A percentile compares a stretch with the other conserved stretches of the same genome.
phyloP scores from a whole-genome alignment of 1,140 invertebrate genomes.

The Heterodera carotae region DNA sequence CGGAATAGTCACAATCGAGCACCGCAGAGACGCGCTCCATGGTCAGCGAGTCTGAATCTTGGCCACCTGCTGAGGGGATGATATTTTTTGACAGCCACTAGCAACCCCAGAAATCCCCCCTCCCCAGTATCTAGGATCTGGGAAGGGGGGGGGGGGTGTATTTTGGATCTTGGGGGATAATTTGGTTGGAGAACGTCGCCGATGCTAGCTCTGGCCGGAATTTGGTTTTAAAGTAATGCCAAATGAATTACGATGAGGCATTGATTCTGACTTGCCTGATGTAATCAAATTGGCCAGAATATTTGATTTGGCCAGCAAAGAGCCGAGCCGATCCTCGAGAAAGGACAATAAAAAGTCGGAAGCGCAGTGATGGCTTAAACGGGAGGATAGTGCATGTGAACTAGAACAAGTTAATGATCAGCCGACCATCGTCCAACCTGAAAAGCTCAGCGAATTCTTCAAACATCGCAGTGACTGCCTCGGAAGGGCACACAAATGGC shows the following conservation, averaged over 20 bases:
- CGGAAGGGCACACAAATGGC: slow-evolving; percentile 43
- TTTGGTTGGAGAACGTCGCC: too few relatives aligned
- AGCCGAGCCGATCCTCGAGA: slow-evolving; percentile 47
- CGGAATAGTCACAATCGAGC: slow-evolving; percentile 55
- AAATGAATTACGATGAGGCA: too few relatives aligned
- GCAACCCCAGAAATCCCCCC: not conserved
- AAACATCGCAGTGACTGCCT: slow-evolving; percentile 47
- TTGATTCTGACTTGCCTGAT: too few relatives aligned
- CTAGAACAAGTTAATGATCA: slow-evolving; percentile 3
- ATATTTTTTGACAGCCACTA: not conserved
- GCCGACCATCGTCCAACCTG: not conserved
- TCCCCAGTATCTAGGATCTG: too few relatives aligned
- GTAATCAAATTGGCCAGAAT: slow-evolving; percentile 36
- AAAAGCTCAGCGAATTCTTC: slow-evolving; percentile 48
- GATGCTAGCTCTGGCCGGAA: too few relatives aligned
- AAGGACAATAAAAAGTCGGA: slow-evolving; percentile 45
- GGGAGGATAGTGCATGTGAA: not conserved
- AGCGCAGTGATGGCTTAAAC: slow-evolving; percentile 33
- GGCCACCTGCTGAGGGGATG: not conserved
- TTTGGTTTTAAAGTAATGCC: too few relatives aligned
- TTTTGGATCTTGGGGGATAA: too few relatives aligned
- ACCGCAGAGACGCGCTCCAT: slow-evolving; percentile 53
- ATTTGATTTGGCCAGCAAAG: slow-evolving; percentile 46
- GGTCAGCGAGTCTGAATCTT: slow-evolving; percentile 13
- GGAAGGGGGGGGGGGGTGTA: too few relatives aligned